Base-by-base conservation (phyloP, 2,113 vertebrate genomes). In the Protomyctophum bolini region DNA sequence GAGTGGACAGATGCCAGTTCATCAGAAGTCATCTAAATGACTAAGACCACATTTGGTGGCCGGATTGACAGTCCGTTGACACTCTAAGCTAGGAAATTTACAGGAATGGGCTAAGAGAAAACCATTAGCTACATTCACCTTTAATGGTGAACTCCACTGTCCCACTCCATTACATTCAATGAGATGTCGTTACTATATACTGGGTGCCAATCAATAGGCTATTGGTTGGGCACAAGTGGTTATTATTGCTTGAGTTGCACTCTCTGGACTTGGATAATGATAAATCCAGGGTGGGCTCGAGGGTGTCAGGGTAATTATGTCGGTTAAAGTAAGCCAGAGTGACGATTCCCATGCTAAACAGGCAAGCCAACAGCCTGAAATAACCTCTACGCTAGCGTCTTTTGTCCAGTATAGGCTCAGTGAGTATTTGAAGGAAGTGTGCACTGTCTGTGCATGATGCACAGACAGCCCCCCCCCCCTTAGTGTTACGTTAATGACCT, bases 281-380 rank as follows among this genome's bases (percentile, higher is more conserved):
- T 91, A 90, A 89, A 93, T 92, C 87, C 77, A 80, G 72, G 80
- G 82, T 65, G 80, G 82, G 77, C 73, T 80, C 74, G 71, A 83
- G 74, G 72, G 80, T 87, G 88, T 89, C 81, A 76, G 84, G 83
- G 88, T 91, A 91, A 94, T 94, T 92, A 93, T 93, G 90, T 91
- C 76, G n/a, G 83, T 89, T 90, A 88, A 90, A 91, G 85, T 89
- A 86, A 87, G 88, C 89, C 79, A 64, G 80, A 90, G 86, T 79
- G 85, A 90, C 65, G 74, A 82, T 79, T 86, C 72, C 77, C 81
- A 89, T 88, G 85, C 77, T 88, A 90, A 86, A 78, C 74, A 88
- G 84, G 82, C 76, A 54, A 60, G 33, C 69, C 77, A 86, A 77
- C 62, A 78, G 87, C 86, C 87, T 80, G 66, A 66, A 91, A 85